Conservation (phyloP, 1,140 invertebrate genomes). For the Lepidurus arcticus region DNA sequence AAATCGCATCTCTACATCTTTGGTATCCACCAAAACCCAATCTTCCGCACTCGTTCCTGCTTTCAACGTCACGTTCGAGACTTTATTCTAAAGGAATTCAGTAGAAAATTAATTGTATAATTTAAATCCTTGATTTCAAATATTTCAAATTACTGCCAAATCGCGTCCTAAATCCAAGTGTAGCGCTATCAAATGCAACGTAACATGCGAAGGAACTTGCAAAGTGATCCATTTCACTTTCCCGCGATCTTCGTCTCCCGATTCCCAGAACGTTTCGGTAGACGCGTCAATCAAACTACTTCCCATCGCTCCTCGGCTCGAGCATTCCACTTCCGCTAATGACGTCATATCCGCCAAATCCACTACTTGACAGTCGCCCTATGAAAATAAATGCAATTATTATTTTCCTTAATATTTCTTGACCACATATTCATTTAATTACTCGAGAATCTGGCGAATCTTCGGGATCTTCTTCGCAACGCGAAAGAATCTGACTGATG, state of each 20-base stretch:
- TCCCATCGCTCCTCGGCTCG: conserved; percentile 88
- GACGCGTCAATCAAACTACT: conserved; percentile 85
- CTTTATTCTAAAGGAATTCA: conserved; percentile 70
- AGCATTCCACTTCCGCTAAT: conserved; percentile 76
- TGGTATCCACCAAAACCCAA: conserved; percentile 65
- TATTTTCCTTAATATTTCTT: neutral
- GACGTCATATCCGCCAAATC: conserved; percentile 66
- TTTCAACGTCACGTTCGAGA: conserved; percentile 71
- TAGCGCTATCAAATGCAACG: conserved; percentile 66
- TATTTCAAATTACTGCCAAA: conserved; percentile 57
- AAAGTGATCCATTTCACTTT: conserved; percentile 31
- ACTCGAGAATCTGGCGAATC: neutral
- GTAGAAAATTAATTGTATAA: conserved; percentile 31
- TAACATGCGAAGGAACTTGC: conserved; percentile 41
- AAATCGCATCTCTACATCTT: conserved; percentile 74
- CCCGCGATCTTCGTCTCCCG: conserved; percentile 83
- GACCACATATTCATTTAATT: neutral
- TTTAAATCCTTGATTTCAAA: conserved; percentile 26
- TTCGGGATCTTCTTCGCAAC: conserved; percentile 69
- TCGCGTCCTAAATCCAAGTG: conserved; percentile 92
- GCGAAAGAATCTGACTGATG: conserved; percentile 90
- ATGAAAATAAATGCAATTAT: conserved; percentile 34
- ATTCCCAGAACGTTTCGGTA: conserved; percentile 99
- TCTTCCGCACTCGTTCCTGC: conserved; percentile 74
- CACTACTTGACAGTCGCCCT: conserved; percentile 53